Evolutionary conservation across 1,140 invertebrate genomes (phyloP).

Genomic region (Neotoxoptera formosana): DNA sequence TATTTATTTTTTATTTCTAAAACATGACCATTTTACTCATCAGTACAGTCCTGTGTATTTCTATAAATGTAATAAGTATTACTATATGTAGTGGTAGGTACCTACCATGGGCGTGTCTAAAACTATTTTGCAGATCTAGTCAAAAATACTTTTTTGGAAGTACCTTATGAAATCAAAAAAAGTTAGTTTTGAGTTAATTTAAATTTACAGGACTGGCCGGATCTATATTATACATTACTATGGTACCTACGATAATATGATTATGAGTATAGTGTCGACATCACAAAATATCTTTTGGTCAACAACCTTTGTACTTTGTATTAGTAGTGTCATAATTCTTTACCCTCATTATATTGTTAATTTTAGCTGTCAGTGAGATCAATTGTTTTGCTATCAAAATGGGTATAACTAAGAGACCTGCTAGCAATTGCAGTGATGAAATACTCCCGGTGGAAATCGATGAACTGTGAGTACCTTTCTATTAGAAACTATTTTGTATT

Average conservation of each 20-base stretch:
- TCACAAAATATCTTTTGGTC: no score
- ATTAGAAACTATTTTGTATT: not conserved
- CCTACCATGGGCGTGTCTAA: not conserved
- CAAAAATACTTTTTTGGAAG: not conserved
- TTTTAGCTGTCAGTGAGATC: not conserved
- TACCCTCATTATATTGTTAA: not conserved
- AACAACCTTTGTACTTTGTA: no score
- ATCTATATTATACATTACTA: not conserved
- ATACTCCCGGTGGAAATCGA: not conserved
- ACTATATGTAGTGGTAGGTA: no score
- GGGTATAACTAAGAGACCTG: conserved; percentile 43
- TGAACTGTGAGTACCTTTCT: conserved; percentile 19
- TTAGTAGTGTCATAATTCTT: not conserved
- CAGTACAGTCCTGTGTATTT: no score
- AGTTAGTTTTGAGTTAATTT: not conserved
- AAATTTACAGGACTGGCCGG: not conserved
- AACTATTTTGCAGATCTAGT: not conserved
- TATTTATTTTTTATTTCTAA: no score
- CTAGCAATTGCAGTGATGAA: conserved; percentile 35
- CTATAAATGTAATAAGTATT: no score
- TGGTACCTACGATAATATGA: no score
- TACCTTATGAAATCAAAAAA: no score
- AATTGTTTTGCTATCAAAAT: conserved; percentile 7
- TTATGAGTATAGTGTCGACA: no score
- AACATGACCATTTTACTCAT: no score